Conservation (phyloP, 2,888 invertebrate genomes). For the Desoria tigrina region DNA sequence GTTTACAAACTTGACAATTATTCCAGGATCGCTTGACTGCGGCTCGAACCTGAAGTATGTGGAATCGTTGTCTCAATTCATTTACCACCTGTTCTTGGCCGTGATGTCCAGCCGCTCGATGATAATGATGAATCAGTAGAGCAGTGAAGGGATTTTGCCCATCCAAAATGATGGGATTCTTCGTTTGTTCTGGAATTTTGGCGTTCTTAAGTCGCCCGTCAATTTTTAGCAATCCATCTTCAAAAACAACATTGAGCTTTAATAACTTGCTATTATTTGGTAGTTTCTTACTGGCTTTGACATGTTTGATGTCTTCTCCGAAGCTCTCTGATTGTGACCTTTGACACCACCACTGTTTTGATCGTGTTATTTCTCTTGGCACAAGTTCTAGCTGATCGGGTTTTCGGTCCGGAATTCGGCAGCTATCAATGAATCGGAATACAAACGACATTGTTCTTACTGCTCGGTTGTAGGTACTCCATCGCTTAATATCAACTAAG, state of each 20-base stretch:
- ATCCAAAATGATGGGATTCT: conserved; percentile 24
- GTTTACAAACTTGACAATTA: conserved; percentile 18
- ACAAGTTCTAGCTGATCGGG: too few species aligned
- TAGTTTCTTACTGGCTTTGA: background rate
- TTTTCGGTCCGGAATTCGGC: background rate
- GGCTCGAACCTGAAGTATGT: conserved; percentile 11
- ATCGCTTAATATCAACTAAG: background rate
- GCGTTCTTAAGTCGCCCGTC: background rate
- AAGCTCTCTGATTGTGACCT: conserved; percentile 20
- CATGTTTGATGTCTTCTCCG: conserved; percentile 11
- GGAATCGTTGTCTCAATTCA: conserved; percentile 20
- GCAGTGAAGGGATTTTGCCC: conserved; percentile 13
- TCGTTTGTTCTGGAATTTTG: background rate
- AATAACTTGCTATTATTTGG: background rate
- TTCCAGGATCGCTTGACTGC: conserved; percentile 24
- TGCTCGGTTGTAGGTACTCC: too few species aligned
- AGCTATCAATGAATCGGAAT: background rate
- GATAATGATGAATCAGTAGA: conserved; percentile 14
- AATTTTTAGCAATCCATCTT: background rate
- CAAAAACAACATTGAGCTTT: conserved; percentile 11
- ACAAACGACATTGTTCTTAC: background rate
- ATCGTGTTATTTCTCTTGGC: background rate
- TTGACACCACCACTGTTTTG: background rate
- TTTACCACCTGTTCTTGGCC: conserved; percentile 22
- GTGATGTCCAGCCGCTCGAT: conserved; percentile 19